Base-by-base conservation (phyloP, 2,797 vertebrate genomes). In the Galagoides demidoff region DNA sequence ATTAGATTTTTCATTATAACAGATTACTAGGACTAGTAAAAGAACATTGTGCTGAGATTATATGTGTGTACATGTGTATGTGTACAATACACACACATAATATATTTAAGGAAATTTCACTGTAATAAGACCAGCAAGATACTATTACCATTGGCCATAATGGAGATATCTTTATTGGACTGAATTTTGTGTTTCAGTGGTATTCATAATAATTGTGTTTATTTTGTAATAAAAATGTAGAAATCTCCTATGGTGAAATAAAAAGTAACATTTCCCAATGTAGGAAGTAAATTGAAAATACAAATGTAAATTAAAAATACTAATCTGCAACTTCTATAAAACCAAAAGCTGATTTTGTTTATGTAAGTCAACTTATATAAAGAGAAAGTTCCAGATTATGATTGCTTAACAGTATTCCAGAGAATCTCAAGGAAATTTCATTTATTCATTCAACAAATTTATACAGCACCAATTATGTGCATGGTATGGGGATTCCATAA, bases 1-100 rank as follows among this genome's bases (percentile, higher is more conserved):
- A n/a, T 89, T 90, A 74, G 79, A 76, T 90, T 55, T 96, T 96
- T 92, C 84, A 91, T 92, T 78, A 73, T 89, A 78, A 70, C 55
- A 94, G 45, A 57, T 2, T 34, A 92, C 25, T n/a, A 90, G 43
- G n/a, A 89, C 37, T 95, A 34, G 45, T 81, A 84, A 93, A 89
- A 95, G 73, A 94, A 76, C 39, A 89, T 29, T 92, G 20, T 37
- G 76, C 63, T 71, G 52, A 89, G 27, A 66, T 66, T 59, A 13
- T 71, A 20, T 43, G 2, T 59, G 13, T 85, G 4, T 37, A 3
- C 31, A 63, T 37, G 49, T 31, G n/a, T 27, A 16, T 49, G 52
- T 73, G 39, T 70, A 19, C 11, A 27, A 20, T 4, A 19, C 13
- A 76, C 29, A 52, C 17, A 92, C 39, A 63, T n/a, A 52, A 71